These are phyloP conservation scores for Drosophila lini DNA, from an alignment of 1,140 invertebrate genomes.

Conservation along the genomic window DNA sequence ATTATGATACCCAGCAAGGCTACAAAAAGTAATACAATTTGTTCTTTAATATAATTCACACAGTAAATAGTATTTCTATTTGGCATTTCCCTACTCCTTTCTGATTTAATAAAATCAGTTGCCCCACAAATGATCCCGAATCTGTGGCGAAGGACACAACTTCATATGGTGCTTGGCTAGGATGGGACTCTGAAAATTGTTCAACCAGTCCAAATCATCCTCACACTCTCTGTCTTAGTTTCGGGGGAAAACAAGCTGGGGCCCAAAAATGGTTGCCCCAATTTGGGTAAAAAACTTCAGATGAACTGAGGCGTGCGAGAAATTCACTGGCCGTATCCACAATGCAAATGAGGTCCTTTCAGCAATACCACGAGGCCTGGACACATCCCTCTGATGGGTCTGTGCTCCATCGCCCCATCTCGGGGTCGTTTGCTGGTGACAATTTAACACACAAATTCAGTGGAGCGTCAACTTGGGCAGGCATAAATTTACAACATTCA, in stretches of 20 bases:
- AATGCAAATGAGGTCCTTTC: slow-evolving; percentile 79
- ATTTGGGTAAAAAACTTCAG: slow-evolving; percentile 51
- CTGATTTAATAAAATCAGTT: neutral
- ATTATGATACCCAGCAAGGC: too few relatives aligned
- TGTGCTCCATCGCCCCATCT: slow-evolving; percentile 21
- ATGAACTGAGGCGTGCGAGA: slow-evolving; percentile 60
- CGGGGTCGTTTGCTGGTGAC: slow-evolving; percentile 58
- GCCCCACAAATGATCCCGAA: slow-evolving; percentile 3
- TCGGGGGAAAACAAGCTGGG: neutral
- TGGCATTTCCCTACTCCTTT: neutral
- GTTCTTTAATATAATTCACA: neutral
- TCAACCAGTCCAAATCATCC: slow-evolving; percentile 7
- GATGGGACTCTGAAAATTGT: slow-evolving; percentile 5
- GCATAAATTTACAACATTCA: slow-evolving; percentile 72
- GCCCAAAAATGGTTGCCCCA: slow-evolving; percentile 29
- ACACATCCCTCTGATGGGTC: slow-evolving; percentile 27
- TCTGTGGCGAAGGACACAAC: neutral
- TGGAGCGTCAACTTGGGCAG: slow-evolving; percentile 76
- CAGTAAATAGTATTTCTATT: neutral
- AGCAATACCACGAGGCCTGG: slow-evolving; percentile 34
- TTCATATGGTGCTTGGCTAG: slow-evolving; percentile 18
- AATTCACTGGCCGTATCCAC: slow-evolving; percentile 69
- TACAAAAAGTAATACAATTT: neutral
- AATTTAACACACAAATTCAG: slow-evolving; percentile 77
- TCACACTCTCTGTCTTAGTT: slow-evolving; percentile 8